phyloP scores from a whole-genome alignment of 2,797 vertebrate species.

The Sebastes miniatus region DNA sequence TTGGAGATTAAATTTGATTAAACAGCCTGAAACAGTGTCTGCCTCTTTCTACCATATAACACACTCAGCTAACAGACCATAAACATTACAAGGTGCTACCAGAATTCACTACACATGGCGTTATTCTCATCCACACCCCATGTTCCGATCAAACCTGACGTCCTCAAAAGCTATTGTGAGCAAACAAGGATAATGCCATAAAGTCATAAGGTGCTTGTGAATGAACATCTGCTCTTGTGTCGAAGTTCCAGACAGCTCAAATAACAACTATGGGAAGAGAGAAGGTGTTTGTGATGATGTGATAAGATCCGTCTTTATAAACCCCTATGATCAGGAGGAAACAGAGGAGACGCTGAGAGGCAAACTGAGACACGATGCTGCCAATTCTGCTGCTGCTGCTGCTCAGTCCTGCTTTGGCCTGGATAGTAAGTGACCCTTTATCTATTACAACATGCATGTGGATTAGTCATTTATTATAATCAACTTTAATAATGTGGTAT shows the following conservation, averaged over 20 bases:
- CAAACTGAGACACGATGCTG: constrained; percentile 49
- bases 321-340: background rate
- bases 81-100: background rate
- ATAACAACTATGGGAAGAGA: constrained; percentile 48
- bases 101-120: constrained; percentile 1
- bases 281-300: constrained; percentile 38
- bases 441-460: background rate
- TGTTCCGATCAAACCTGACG: background rate
- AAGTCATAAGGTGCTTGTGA: background rate
- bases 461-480: background rate
- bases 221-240: background rate
- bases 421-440: constrained; percentile 63
- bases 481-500: background rate
- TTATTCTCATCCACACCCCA: constrained; percentile 32
- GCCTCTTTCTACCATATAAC: background rate
- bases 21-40: background rate
- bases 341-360: constrained; percentile 15
- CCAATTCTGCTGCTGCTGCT: constrained; percentile 57
- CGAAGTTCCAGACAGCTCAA: background rate
- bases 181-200: constrained; percentile 32
- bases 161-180: background rate
- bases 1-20: background rate
- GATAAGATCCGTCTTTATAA: constrained; percentile 71
- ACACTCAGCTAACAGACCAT: background rate
- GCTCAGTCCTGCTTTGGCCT: constrained; percentile 55